phyloP scores from a whole-genome alignment of 1,140 invertebrate genomes.

The Mya arenaria region DNA sequence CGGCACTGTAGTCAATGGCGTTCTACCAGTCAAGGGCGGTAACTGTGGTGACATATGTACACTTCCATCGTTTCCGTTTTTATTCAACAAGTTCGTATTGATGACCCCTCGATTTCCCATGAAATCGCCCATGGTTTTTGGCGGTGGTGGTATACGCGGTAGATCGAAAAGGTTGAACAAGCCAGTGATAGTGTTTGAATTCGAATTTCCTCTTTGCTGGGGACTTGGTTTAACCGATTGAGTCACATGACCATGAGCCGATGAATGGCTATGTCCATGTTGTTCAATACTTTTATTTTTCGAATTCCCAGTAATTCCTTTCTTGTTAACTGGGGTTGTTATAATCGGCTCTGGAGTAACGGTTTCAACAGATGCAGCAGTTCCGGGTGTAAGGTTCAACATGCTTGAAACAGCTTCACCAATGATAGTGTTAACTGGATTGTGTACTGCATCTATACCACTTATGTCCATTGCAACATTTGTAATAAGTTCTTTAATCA shows the following conservation, averaged over 20 bases:
- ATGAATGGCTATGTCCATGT: not conserved
- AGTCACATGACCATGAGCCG: not conserved
- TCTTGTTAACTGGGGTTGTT: not conserved
- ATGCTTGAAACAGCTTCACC: too few species aligned
- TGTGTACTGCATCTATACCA: not conserved
- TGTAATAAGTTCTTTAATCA: not conserved
- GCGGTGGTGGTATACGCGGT: conserved; percentile 31
- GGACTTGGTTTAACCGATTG: not conserved
- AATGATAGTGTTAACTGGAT: too few species aligned
- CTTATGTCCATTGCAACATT: not conserved
- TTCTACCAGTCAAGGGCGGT: not conserved
- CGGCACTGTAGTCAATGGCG: not conserved
- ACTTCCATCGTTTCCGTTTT: not conserved
- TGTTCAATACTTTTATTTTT: not conserved
- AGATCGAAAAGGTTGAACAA: conserved; percentile 22
- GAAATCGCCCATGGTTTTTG: not conserved
- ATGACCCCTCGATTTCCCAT: not conserved
- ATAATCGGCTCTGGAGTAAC: not conserved
- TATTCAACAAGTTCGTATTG: conserved; percentile 5
- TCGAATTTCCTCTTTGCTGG: not conserved
- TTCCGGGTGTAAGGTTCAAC: too few species aligned
- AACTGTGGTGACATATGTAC: not conserved
- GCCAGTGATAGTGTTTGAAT: not conserved
- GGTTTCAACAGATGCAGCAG: too few species aligned
- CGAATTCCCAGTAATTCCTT: not conserved